Evolutionary conservation across 2,113 vertebrate genomes (phyloP), one percentile per base, ranked within the genome.

Genomic region (Epinephelus lanceolatus): DNA sequence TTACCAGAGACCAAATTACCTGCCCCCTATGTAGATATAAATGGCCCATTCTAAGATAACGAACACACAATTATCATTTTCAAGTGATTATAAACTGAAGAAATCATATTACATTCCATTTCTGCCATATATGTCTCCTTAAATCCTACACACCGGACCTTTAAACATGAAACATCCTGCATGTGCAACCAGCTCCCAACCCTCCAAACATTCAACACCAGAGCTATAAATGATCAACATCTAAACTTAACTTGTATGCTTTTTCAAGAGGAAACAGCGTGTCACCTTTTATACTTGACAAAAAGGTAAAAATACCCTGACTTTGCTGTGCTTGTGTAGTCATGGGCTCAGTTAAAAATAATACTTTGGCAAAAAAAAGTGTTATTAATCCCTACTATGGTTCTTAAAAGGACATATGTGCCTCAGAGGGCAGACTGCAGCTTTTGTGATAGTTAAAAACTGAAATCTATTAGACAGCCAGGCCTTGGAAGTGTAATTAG

Each of bases 401-500:
- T 81, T 81, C 81, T 80, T 53, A 25, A 85, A 88, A 87, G 77
- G 80, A 85, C 82, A 63, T 52, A 27, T 8, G 23, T 63, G 76
- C 79, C 83, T 91, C 74, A 78, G 80, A 86, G 80, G 78, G 86
- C 66, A 89, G 78, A 83, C 73, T 90, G 78, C 62, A 55, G 82
- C 82, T 82, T 90, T 90, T 86, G 84, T 90, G 86, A 87, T 88
- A 30, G 86, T 86, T 85, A 74, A 74, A 81, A 86, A 63, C 52
- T 68, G 47, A 86, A 87, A 88, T 85, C 59, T 73, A 68, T 84
- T 62, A 76, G 71, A 88, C 73, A 85, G 76, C 49, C 56, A 45
- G 63, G 72, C 76, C 69, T 90, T 89, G 75, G 62, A 87, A 89
- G 80, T 86, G 86, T 86, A 90, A 93, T 93, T 91, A 93, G 71